phyloP scores from a whole-genome alignment of 2,113 vertebrate genomes.

The Brachyhypopomus gauderio region DNA sequence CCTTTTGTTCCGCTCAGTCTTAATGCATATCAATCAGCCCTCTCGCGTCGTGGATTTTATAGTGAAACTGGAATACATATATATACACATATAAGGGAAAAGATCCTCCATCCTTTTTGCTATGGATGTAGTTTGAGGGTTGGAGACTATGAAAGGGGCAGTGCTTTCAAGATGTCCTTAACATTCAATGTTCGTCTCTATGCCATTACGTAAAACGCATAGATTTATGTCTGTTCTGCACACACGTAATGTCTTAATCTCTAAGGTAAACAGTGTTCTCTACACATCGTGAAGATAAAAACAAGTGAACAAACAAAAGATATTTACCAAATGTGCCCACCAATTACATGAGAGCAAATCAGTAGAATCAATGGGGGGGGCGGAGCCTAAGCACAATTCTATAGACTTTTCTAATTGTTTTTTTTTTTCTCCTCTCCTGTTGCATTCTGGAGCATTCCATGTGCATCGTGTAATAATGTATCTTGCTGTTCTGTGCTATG shows the following conservation, averaged over 20 bases:
- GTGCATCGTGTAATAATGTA: slow-evolving; percentile 54
- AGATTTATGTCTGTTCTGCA: slow-evolving; percentile 23
- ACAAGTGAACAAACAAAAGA: slow-evolving; percentile 52
- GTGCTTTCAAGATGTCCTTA: slow-evolving; percentile 21
- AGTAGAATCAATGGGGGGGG: slow-evolving; percentile 38
- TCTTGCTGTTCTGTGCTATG: slow-evolving; percentile 55
- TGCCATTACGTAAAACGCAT: slow-evolving; percentile 24
- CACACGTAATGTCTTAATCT: slow-evolving; percentile 25
- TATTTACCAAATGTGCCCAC: slow-evolving; percentile 39
- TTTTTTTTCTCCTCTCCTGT: slow-evolving; percentile 37
- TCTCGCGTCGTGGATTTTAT: slow-evolving; percentile 62
- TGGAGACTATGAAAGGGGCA: slow-evolving; percentile 16
- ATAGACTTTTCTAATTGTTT: slow-evolving; percentile 41
- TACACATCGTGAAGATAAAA: slow-evolving; percentile 52
- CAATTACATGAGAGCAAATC: slow-evolving; percentile 27
- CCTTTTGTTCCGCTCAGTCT: slow-evolving; percentile 63
- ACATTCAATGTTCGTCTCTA: slow-evolving; percentile 34
- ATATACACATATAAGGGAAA: neutral
- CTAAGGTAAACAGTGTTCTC: slow-evolving; percentile 28
- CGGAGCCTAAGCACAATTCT: slow-evolving; percentile 70
- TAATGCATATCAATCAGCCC: slow-evolving; percentile 52
- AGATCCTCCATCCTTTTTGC: slow-evolving; percentile 13
- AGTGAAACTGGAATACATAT: slow-evolving; percentile 70
- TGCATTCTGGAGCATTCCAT: slow-evolving; percentile 66
- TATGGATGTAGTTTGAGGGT: slow-evolving; percentile 28